Evolutionary conservation across 35 echinoderm and acorn worm species (phyloP).

Genomic region (Hemicentrotus pulcherrimus): DNA sequence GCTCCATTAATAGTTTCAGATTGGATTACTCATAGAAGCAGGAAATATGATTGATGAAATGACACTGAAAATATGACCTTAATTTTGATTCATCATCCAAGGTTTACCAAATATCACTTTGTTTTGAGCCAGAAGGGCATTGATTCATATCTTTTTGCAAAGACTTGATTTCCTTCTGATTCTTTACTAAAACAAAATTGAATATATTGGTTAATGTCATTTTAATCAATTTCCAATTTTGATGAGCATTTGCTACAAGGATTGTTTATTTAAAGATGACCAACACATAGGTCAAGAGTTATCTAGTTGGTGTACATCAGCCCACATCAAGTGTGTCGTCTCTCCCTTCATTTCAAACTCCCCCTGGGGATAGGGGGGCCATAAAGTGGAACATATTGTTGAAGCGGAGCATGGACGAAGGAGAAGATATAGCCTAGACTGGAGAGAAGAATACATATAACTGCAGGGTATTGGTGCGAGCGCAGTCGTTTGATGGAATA

Average conservation of each 20-base stretch:
- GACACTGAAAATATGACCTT: not conserved
- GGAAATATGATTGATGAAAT: not conserved
- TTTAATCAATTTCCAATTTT: not conserved
- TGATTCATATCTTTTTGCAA: not conserved
- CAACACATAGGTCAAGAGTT: not conserved
- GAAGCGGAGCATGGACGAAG: not conserved
- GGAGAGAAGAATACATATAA: not conserved
- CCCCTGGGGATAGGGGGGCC: not conserved
- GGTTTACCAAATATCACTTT: not conserved
- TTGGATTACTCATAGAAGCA: too few relatives aligned
- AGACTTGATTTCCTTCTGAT: not conserved
- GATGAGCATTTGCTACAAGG: not conserved
- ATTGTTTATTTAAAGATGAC: not conserved
- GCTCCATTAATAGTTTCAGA: not conserved
- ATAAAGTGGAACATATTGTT: not conserved
- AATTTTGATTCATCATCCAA: not conserved
- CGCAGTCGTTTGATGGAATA: conserved; percentile 18
- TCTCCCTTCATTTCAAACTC: not conserved
- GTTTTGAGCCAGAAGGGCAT: not conserved
- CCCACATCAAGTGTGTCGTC: not conserved
- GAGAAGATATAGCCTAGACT: not conserved
- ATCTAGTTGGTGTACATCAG: not conserved
- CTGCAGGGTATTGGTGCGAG: conserved; percentile 24
- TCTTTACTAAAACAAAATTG: too few relatives aligned
- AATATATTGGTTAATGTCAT: not conserved